Evolutionary conservation across 1,140 invertebrate species (phyloP), one percentile per base, ranked within the genome.

Genomic region (Colletes gigas): DNA sequence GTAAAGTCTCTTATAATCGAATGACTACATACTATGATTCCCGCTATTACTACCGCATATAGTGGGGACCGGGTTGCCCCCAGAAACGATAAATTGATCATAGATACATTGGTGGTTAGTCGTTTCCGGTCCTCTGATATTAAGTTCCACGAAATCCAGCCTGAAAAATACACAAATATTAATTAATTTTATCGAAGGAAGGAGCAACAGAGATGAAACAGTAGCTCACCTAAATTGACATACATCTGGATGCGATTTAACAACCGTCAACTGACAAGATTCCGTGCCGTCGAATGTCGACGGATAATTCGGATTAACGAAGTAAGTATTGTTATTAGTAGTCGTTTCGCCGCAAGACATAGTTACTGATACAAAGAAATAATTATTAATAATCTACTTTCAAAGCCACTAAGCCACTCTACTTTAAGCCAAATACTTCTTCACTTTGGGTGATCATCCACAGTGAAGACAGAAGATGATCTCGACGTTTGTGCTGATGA

Each of bases 81-180:
- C 97, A 1, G 97, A 97, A 1, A 98, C 96, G 15, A 97, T 96
- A 83, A 98, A 96, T 85, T 97, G 97, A 89, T 98, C 97, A 82
- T 96, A 96, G 78, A 96, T 96, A 88, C 97, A 98, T 4, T 97
- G 94, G 86, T 98, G 94, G 91, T 97, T 97, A 3, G 94, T 91
- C 1, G 94, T 93, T 86, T 97, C 97, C 0, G 97, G 97, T 1
- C 96, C 96, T 19, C 94, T 92, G 10, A 96, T 94, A 7, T 94
- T 94, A 86, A 98, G 97, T 75, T 96, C 95, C 72, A 96, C 95
- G 88, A 98, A 97, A 88, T 98, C 97, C 79, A 98, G 91, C 86
- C 97, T 97, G 84, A n/a, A 93, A 90, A 44, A 44, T 59, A 66
- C 71, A 60, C 19, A 41, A 3, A 57, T 10, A 15, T 4, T 19